Evolutionary conservation across 2,113 vertebrate genomes (phyloP), one percentile per base, ranked within the genome.

Genomic region (Benitochromis conjunctus): DNA sequence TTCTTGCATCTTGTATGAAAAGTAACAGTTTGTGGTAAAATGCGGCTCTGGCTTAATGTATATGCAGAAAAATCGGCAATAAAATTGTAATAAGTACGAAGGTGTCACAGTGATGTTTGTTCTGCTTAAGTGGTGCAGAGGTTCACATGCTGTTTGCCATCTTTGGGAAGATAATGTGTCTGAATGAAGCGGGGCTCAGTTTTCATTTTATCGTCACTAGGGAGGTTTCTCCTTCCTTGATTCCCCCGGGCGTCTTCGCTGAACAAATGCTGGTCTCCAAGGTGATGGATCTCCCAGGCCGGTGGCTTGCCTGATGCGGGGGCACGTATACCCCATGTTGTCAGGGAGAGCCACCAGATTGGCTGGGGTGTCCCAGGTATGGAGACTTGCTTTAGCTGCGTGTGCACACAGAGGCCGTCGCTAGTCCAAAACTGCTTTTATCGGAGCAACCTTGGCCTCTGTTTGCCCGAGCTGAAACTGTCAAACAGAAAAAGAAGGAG

Each of bases 281-380:
- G 94, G 94, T 74, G 87, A 93, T 87, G 86, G 66, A 74, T 90
- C 87, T 92, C 86, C 84, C 55, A 82, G 86, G 77, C 60, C 60
- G n/a, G 64, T 8, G 24, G 80, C 53, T 90, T 55, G 81, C 71
- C 62, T 86, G 34, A 88, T 83, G 83, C 31, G 7, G 80, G 81
- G 85, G 55, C 9, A n/a, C 48, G 3, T 86, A 81, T 46, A 62
- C 34, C 76, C 48, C 12, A 54, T 13, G 88, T 93, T 89, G 91
- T 92, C 91, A 93, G 64, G 89, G 86, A 93, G 88, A 86, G 80
- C 26, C 56, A 79, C 79, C 71, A 83, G 84, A 86, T 85, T 86
- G 85, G 82, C 79, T 55, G 79, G 86, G 81, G 79, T 83, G 89
- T 89, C 76, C 85, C 85, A 58, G 87, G 66, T 89, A 80, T 76